A percentile compares a stretch with the other conserved stretches of the same genome.
Conservation (phyloP, 2,797 vertebrate species). For the Australoheros facetus region DNA sequence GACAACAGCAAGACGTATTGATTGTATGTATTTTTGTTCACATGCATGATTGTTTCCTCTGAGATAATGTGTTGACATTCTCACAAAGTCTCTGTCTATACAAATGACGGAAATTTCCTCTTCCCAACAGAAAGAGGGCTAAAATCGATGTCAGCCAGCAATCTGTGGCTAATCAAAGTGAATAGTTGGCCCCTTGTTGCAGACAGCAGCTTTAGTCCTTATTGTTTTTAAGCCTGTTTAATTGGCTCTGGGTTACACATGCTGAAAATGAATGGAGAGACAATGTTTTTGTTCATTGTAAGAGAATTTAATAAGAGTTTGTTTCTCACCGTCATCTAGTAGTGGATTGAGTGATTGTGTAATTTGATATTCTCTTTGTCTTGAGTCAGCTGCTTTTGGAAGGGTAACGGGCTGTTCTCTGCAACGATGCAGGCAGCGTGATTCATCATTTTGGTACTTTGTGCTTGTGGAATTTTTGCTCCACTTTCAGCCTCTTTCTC, state of each 20-base stretch:
- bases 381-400: conserved; percentile 62
- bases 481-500: conserved; percentile 20
- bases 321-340: conserved; percentile 46
- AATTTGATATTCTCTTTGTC: conserved; percentile 67
- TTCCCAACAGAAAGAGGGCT: conserved; percentile 25
- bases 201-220: conserved; percentile 46
- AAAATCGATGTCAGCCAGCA: conserved; percentile 55
- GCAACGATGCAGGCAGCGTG: conserved; percentile 24
- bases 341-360: conserved; percentile 52
- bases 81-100: conserved; percentile 22
- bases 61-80: conserved; percentile 10
- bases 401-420: conserved; percentile 23
- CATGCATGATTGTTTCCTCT: conserved; percentile 16
- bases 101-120: conserved; percentile 49
- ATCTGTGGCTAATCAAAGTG: conserved; percentile 65
- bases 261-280: conserved; percentile 33
- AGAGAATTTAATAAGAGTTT: conserved; percentile 44
- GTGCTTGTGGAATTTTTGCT: conserved; percentile 42
- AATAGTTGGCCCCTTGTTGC: conserved; percentile 56
- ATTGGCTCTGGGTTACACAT: conserved; percentile 54
- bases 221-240: conserved; percentile 58
- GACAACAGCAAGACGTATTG: conserved; percentile 8
- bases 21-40: conserved; percentile 12
- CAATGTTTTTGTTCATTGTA: conserved; percentile 8
- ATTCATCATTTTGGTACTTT: conserved; percentile 65